Evolutionary conservation across 1,140 invertebrate species (phyloP), one percentile per base, ranked within the genome.

Genomic region (Capitella teleta): DNA sequence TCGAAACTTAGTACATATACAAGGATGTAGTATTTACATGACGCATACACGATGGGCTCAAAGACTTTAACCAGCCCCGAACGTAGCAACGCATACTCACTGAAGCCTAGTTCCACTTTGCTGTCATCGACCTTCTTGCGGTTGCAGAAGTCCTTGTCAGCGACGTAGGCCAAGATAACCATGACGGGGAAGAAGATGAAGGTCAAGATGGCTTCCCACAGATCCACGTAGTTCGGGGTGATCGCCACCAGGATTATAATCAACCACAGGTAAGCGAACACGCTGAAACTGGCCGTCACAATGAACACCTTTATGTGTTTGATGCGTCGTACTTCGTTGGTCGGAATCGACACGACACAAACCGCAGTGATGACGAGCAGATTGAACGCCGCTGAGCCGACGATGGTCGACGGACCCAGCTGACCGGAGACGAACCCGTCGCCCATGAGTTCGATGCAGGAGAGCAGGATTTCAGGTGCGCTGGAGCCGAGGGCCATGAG

Each of bases 251-350:
- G 62, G 34, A 82, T 75, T 8, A 81, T 55, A 24, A 79, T 64
- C 6, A 82, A 66, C 81, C 81, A 82, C n/a, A 82, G 59, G 64
- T 82, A 82, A 0, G 81, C 80, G 52, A 81, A 76, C 4, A 81
- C 56, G 41, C 74, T 74, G 62, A 79, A 81, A 34, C 76, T 60
- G 2, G 72, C 66, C 0, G 79, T 80, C 4, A 80, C 68, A 3
- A 68, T 63, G 58, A 81, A 82, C 36, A 81, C 80, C 54, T 73
- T 79, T 23, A 80, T 68, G 16, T 67, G 57, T 14, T 68, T 66
- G 42, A 81, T 78, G 24, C 65, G 58, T 47, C 77, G 63, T 0
- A 61, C 67, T 60, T 80, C 77, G 6, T 66, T 66, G 3, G 60
- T 58, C 1, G 77, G 74, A 19, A 82, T 72, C 16, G 66, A 62